Conservation (phyloP, 2,113 vertebrate genomes). For the Spilogale gracilis region DNA sequence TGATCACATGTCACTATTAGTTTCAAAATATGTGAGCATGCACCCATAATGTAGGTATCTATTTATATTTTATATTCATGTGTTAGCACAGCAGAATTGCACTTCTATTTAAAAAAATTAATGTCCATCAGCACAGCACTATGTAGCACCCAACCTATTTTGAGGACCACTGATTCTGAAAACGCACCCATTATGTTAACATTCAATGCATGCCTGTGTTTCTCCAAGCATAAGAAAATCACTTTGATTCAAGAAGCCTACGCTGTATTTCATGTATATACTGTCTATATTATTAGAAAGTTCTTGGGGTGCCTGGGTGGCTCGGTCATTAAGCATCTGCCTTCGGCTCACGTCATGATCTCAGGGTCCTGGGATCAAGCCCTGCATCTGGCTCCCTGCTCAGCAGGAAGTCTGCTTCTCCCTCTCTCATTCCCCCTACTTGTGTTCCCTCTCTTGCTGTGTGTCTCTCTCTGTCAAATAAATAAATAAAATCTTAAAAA, state of each 20-base stretch:
- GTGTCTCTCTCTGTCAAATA: too few species aligned
- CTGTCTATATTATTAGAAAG: too few species aligned
- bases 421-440: too few species aligned
- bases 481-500: too few species aligned
- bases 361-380: too few species aligned
- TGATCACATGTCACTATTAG: background rate
- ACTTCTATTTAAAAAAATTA: background rate
- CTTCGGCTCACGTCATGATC: too few species aligned
- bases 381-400: too few species aligned
- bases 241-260: background rate
- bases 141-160: background rate
- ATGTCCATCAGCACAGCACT: background rate
- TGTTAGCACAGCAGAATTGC: background rate
- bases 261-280: background rate
- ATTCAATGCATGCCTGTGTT: background rate
- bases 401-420: too few species aligned
- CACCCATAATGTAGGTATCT: background rate
- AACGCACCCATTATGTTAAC: background rate
- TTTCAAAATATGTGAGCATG: background rate
- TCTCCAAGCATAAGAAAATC: background rate
- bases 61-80: slow-evolving; percentile 23
- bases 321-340: too few species aligned
- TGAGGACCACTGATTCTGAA: background rate
- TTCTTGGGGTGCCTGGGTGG: too few species aligned
- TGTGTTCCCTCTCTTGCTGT: too few species aligned